Conservation (phyloP, 2,888 invertebrate species). For the Brachylomia viminalis region DNA sequence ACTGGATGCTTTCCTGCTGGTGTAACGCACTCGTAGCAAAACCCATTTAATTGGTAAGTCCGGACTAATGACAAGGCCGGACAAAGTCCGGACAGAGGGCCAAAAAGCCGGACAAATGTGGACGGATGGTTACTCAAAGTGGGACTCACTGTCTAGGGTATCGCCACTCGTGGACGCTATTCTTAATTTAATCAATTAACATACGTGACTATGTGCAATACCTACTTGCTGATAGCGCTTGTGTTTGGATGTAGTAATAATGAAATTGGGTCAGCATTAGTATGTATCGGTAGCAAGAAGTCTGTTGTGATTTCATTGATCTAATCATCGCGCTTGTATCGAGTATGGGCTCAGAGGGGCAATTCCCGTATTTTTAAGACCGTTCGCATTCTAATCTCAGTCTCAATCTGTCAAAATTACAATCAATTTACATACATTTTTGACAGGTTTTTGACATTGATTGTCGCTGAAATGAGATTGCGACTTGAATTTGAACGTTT, state of each 20-base stretch:
- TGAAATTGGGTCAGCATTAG: constrained; percentile 24
- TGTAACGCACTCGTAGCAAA: too few species aligned
- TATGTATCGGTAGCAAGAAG: constrained; percentile 9
- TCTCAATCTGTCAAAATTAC: too few species aligned
- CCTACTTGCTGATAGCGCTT: neutral
- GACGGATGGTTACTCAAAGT: neutral
- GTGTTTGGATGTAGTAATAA: constrained; percentile 2
- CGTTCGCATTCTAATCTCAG: too few species aligned
- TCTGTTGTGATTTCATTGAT: neutral
- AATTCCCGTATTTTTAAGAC: too few species aligned
- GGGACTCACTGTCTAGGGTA: neutral
- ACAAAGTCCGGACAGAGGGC: too few species aligned
- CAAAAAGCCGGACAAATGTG: neutral
- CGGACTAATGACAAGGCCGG: neutral
- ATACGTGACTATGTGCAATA: neutral
- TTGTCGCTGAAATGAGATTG: too few species aligned
- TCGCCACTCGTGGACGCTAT: neutral
- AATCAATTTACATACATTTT: too few species aligned
- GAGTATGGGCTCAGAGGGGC: neutral
- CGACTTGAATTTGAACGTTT: too few species aligned
- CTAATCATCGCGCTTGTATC: neutral
- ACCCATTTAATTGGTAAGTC: too few species aligned
- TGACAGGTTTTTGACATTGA: too few species aligned
- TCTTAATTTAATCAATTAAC: constrained; percentile 1
- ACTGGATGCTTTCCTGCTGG: too few species aligned